phyloP scores from a whole-genome alignment of 2,113 vertebrate species.

The Salminus brasiliensis region DNA sequence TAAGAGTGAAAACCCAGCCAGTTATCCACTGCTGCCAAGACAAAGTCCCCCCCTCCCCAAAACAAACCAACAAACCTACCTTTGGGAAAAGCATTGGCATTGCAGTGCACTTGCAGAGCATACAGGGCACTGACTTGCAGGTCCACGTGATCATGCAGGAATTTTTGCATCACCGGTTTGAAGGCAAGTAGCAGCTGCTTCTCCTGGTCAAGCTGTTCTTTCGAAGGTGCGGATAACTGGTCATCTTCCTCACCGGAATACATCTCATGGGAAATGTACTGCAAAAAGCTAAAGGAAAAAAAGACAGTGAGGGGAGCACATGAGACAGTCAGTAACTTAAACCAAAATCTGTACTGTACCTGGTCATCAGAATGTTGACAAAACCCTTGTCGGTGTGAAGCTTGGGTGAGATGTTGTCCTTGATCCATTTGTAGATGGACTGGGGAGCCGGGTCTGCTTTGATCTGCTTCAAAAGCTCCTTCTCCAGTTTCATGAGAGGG shows the following conservation, averaged over 20 bases:
- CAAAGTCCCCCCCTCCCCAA: background rate
- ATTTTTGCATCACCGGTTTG: slow-evolving; percentile 99
- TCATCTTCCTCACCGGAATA: slow-evolving; percentile 83
- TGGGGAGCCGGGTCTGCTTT: slow-evolving; percentile 95
- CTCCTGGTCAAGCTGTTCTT: slow-evolving; percentile 95
- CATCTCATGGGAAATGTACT: slow-evolving; percentile 96
- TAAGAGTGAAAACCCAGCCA: slow-evolving; percentile 47
- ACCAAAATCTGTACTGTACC: no score
- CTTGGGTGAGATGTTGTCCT: slow-evolving; percentile 97
- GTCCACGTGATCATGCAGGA: slow-evolving; percentile 95
- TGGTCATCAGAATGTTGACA: slow-evolving; percentile 99
- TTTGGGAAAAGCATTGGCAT: slow-evolving; percentile 92
- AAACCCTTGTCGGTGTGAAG: slow-evolving; percentile 98
- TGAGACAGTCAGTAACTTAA: no score
- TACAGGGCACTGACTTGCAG: slow-evolving; percentile 97
- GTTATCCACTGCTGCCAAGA: background rate
- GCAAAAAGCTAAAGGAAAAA: slow-evolving; percentile 87
- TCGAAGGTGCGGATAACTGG: slow-evolving; percentile 88
- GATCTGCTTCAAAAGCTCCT: slow-evolving; percentile 96
- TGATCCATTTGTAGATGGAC: slow-evolving; percentile 99
- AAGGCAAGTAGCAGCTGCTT: slow-evolving; percentile 95
- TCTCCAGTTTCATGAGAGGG: slow-evolving; percentile 97
- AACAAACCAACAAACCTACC: slow-evolving; percentile 70
- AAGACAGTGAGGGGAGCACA: background rate
- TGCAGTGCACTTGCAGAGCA: slow-evolving; percentile 97